Evolutionary conservation across 1,140 invertebrate species (phyloP), one percentile per base, ranked within the genome.

Genomic region (Bombus superbus): DNA sequence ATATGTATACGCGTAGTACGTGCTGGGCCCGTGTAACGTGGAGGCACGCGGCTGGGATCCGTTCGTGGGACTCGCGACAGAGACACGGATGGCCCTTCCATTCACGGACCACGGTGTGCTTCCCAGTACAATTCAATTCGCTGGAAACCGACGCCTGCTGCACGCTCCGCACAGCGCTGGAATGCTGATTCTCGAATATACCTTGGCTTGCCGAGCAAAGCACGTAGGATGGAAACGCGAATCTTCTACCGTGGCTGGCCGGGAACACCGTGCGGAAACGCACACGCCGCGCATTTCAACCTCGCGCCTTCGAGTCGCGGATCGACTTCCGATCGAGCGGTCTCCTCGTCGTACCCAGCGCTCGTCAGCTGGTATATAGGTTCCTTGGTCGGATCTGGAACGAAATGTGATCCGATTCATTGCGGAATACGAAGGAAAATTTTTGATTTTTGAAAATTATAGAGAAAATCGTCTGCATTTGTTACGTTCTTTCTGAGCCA

Each of bases 81-180:
- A 77, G 73, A 88, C 85, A 73, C 53, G 42, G 68, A 62, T 18
- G 78, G 68, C 66, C 69, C 81, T 75, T 91, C 83, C 92, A 94
- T 94, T 94, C 89, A 92, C 89, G 86, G 88, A 92, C 88, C 47
- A 73, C 80, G 74, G 86, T 32, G 47, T 75, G 47, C 71, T 92
- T 92, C 92, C 84, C 87, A 83, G 92, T 92, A 92, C 90, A 93
- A 94, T 93, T 94, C 91, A 85, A 91, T 94, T 94, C 93, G 86
- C 76, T 92, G 91, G 89, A 93, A 94, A 92, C 78, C 69, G 53
- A 42, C 71, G 40, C n/a, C 59, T 44, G 42, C 40, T 72, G 78
- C 85, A 68, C 81, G 62, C 38, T 44, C 75, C 42, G 57, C 88
- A 79, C 44, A 74, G 85, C 57, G n/a, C 13, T 35, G 89, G 92